Evolutionary conservation across 2,888 invertebrate genomes (phyloP).

Genomic region (Polyommatus icarus): DNA sequence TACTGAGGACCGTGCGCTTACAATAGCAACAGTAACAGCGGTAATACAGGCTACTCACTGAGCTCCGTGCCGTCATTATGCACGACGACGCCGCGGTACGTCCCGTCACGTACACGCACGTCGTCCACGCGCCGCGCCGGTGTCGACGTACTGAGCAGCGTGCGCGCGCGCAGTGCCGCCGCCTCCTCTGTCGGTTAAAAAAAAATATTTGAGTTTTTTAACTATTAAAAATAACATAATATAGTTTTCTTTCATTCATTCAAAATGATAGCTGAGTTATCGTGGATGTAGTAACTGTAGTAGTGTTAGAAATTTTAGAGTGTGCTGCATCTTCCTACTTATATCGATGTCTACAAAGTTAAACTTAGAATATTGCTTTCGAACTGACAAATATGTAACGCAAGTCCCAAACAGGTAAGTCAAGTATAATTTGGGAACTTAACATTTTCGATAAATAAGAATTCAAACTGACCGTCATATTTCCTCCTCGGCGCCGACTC

Average conservation of each 20-base stretch:
- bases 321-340: too few relatives aligned
- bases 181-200: conserved; percentile 37
- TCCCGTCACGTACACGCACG: conserved; percentile 58
- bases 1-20: conserved; percentile 54
- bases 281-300: too few relatives aligned
- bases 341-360: too few relatives aligned
- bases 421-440: too few relatives aligned
- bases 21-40: background rate
- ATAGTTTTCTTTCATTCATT: too few relatives aligned
- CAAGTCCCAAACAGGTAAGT: too few relatives aligned
- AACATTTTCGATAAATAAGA: background rate
- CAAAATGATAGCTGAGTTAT: too few relatives aligned
- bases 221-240: too few relatives aligned
- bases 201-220: background rate
- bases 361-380: too few relatives aligned
- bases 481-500: conserved; percentile 69
- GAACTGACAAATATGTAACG: too few relatives aligned
- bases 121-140: conserved; percentile 50
- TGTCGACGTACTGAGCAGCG: conserved; percentile 62
- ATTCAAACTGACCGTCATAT: conserved; percentile 53
- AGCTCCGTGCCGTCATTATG: conserved; percentile 74
- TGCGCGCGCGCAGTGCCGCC: conserved; percentile 53
- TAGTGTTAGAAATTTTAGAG: too few relatives aligned
- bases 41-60: conserved; percentile 51
- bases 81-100: conserved; percentile 65